phyloP scores from a whole-genome alignment of 2,113 vertebrate genomes.

The Narcine bancroftii region DNA sequence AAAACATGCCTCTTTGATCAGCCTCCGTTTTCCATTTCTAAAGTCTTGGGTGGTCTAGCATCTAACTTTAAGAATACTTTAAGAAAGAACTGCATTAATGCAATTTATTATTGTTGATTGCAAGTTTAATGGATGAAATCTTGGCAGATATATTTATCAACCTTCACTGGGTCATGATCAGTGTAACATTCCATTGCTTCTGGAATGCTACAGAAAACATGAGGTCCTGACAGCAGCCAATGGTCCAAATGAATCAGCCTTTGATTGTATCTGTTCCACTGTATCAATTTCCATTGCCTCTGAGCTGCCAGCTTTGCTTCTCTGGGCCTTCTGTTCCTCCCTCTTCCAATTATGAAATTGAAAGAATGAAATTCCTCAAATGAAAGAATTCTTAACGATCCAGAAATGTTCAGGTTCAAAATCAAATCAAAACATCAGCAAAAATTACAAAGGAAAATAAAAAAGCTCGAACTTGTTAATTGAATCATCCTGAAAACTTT shows the following conservation, averaged over 20 bases:
- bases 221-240: not conserved
- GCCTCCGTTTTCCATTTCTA: no score
- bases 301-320: not conserved
- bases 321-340: not conserved
- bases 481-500: not conserved
- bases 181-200: not conserved
- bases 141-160: not conserved
- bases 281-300: not conserved
- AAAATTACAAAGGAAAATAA: not conserved
- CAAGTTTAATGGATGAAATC: not conserved
- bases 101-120: not conserved
- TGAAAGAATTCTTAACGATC: not conserved
- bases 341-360: not conserved
- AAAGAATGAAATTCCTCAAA: no score
- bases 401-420: not conserved
- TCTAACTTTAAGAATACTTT: not conserved
- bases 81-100: not conserved
- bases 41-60: not conserved
- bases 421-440: not conserved
- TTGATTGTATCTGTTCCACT: not conserved
- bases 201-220: not conserved
- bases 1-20: not conserved
- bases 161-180: not conserved
- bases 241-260: not conserved
- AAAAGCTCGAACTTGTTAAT: not conserved